These are phyloP conservation scores for Cossypha heuglini DNA, from an alignment of 2,797 vertebrate species.

Conservation along the genomic window DNA sequence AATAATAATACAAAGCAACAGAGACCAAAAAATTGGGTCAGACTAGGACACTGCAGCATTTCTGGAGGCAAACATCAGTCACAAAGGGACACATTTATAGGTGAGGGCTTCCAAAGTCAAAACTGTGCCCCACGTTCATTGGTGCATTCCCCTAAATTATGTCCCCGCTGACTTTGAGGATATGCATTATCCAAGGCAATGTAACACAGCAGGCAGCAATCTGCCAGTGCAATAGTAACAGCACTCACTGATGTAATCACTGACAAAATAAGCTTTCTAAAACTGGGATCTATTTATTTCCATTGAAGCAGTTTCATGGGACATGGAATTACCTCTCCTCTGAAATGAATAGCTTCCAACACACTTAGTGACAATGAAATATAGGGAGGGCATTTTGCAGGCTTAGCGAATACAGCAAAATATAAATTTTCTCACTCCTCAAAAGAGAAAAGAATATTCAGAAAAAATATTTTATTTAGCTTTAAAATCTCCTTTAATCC, in stretches of 20 bases:
- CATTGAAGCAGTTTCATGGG: neutral
- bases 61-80: neutral
- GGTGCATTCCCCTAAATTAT: neutral
- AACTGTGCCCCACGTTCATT: rapidly evolving
- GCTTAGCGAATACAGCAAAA: neutral
- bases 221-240: neutral
- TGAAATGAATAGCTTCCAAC: neutral
- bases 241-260: neutral
- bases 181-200: neutral
- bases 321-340: neutral
- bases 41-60: neutral
- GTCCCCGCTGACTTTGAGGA: neutral
- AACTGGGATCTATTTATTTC: neutral
- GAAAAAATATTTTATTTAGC: neutral
- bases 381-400: neutral
- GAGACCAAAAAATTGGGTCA: neutral
- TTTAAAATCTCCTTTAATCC: neutral
- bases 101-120: neutral
- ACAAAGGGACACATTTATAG: neutral
- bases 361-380: neutral
- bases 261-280: neutral
- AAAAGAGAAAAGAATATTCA: neutral
- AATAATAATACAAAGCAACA: neutral
- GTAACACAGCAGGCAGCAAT: neutral
- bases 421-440: neutral